Conservation (phyloP, 2,113 vertebrate genomes). For the Oncorhynchus nerka region DNA sequence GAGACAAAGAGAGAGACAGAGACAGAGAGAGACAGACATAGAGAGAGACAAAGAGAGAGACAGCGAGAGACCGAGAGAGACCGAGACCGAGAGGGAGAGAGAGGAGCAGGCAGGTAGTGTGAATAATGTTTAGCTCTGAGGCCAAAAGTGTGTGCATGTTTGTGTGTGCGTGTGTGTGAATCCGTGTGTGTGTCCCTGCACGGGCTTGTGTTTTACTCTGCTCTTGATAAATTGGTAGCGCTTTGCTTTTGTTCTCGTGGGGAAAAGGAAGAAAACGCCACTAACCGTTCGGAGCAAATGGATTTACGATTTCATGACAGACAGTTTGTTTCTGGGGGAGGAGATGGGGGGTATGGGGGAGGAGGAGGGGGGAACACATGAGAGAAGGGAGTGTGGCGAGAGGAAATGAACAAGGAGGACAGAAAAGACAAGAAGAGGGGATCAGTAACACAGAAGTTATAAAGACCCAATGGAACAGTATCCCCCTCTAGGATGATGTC, state of each 20-base stretch:
- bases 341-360: neutral
- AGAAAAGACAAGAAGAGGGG: neutral
- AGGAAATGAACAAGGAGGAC: neutral
- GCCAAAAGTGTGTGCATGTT: no score
- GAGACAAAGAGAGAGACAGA: neutral
- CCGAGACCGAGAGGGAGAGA: neutral
- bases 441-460: slow-evolving; percentile 3
- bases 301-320: slow-evolving; percentile 55
- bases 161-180: neutral
- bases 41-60: slow-evolving; percentile 5
- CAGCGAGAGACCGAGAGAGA: neutral
- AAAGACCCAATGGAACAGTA: slow-evolving; percentile 8
- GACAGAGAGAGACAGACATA: neutral
- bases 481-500: neutral
- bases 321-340: slow-evolving; percentile 27
- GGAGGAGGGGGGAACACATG: neutral
- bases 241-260: slow-evolving; percentile 62
- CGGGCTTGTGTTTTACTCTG: slow-evolving; percentile 21
- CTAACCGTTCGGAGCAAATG: slow-evolving; percentile 63
- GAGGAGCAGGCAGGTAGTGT: slow-evolving; percentile 2
- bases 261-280: slow-evolving; percentile 50
- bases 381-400: neutral
- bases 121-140: no score
- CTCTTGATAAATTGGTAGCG: slow-evolving; percentile 70
- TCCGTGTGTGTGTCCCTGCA: slow-evolving; percentile 1